Base-by-base conservation (phyloP, 2,797 vertebrate species). In the Acrossocheilus fasciatus region DNA sequence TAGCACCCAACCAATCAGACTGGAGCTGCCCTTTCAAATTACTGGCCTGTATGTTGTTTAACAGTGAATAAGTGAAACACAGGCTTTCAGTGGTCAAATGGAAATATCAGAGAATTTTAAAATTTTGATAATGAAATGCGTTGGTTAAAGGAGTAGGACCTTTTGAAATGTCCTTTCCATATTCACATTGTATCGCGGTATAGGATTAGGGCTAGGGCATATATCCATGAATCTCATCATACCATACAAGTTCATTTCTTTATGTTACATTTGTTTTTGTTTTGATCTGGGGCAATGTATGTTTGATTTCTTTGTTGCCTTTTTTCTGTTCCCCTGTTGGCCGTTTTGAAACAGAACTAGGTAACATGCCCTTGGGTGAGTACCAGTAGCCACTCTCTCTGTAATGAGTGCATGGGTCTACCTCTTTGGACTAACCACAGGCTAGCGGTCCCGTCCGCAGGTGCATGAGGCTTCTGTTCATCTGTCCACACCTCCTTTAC, bases 361-460 rank as follows among this genome's bases (percentile, higher is more conserved):
- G 97, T 99, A 97, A 96, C 96, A 91, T 98, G 93, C 95, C 97
- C 1, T 64, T 96, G 82, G 98, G 98, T 99, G 96, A 99, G 98
- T 99, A 96, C 95, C 89, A 85, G 93, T 90, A 47, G 86, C 92
- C 93, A 95, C 95, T 94, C 92, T 94, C 92, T 93, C 50, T 87
- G 87, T 91, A 91, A 93, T 92, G 94, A 94, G 94, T 96, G 98
- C 98, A 98, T 98, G 98, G 95, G 91, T 94, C 95, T 93, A 95
- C 93, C 96, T 87, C 89, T 88, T 89, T 62, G 95, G 89, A 95
- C 95, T 95, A 96, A 96, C 93, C 86, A 85, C 83, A 85, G 88
- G 14, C 72, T 91, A 84, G 39, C 92, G 93, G 93, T 88, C 86
- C 64, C 91, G 89, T 87, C 77, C 90, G 83, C 92, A 92, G 94